Evolutionary conservation across 2,797 vertebrate species (phyloP).

Genomic region (Amazona finschi): DNA sequence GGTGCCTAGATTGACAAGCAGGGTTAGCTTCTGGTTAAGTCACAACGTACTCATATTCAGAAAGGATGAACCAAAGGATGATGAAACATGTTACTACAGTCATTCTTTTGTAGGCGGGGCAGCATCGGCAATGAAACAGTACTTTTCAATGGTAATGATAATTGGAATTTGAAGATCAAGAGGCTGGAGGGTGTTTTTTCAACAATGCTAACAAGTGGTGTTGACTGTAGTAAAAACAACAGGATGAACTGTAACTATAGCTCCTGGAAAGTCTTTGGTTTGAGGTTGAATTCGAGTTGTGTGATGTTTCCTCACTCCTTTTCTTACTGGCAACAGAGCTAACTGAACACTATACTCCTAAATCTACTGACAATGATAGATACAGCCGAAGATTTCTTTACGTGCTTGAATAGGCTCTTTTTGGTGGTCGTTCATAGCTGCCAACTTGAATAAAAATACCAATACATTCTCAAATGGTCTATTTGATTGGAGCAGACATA

Average conservation of each 20-base stretch:
- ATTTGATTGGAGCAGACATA: neutral
- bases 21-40: neutral
- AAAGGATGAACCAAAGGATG: neutral
- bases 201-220: neutral
- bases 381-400: neutral
- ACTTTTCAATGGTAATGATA: neutral
- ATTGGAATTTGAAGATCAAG: neutral
- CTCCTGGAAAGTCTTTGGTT: neutral
- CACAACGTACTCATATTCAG: neutral
- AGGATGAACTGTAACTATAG: neutral
- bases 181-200: neutral
- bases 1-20: neutral
- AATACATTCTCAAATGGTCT: neutral
- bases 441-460: neutral
- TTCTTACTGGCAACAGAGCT: neutral
- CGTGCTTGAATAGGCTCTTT: neutral
- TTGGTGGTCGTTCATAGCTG: neutral
- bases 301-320: neutral
- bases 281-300: neutral
- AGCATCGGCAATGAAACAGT: neutral
- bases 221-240: neutral
- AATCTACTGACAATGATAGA: neutral
- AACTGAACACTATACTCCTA: neutral
- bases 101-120: neutral
- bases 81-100: neutral